These are phyloP conservation scores for Heliconius ethilla DNA, from an alignment of 2,888 invertebrate species.

Conservation along the genomic window DNA sequence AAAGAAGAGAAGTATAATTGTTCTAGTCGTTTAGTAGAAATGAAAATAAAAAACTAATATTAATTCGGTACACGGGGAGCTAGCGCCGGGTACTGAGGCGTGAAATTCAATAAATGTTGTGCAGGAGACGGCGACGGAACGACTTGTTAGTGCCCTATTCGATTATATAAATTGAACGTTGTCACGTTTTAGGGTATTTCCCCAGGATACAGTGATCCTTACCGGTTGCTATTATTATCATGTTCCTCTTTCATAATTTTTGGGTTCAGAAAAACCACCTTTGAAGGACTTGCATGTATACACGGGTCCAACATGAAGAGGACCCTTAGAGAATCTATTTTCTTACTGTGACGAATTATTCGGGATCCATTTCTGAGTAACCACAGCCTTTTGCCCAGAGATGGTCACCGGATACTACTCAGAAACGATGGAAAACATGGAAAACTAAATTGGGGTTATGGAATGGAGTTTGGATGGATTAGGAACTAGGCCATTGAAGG, in stretches of 20 bases:
- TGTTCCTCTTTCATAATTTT: background rate
- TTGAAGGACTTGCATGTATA: too few relatives aligned
- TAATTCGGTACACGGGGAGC: slow-evolving; percentile 59
- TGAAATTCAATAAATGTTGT: slow-evolving; percentile 68
- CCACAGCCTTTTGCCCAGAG: too few relatives aligned
- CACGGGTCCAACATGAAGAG: too few relatives aligned
- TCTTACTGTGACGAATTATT: too few relatives aligned
- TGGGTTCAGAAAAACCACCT: too few relatives aligned
- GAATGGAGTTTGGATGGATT: too few relatives aligned
- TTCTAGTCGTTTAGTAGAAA: slow-evolving; percentile 40
- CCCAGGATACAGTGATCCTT: slow-evolving; percentile 16
- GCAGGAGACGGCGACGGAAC: slow-evolving; percentile 49
- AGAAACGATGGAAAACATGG: too few relatives aligned
- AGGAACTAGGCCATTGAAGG: too few relatives aligned
- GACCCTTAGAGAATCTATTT: too few relatives aligned
- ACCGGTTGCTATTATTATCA: background rate
- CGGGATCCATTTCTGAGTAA: too few relatives aligned
- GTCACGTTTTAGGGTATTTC: slow-evolving; percentile 34
- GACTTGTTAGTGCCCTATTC: slow-evolving; percentile 54
- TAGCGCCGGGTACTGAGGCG: slow-evolving; percentile 55
- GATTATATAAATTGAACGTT: slow-evolving; percentile 46
- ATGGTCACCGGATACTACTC: too few relatives aligned
- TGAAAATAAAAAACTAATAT: slow-evolving; percentile 50
- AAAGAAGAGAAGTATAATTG: slow-evolving; percentile 40
- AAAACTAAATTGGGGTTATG: too few relatives aligned